Base-by-base conservation (phyloP, 1,140 invertebrate genomes). In the Potamilus streckersoni region DNA sequence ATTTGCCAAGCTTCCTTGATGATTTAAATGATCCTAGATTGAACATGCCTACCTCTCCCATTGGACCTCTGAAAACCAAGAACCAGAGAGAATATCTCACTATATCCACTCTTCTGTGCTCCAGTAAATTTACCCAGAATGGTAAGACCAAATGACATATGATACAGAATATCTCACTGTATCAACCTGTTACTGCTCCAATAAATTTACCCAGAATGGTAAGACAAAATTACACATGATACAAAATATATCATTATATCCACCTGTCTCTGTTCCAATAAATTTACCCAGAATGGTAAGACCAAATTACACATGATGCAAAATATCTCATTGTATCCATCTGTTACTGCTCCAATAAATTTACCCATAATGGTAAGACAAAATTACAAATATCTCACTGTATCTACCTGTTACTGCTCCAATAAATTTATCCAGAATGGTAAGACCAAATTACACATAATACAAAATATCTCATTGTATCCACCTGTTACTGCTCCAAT, bases 51-150 rank as follows among this genome's bases (percentile, higher is more conserved):
- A 49, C 38, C 38, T 49, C 38, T 49, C 38, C 38, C 38, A 49
- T 8, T 11, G 6, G 6, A 11, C 38, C 38, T 11, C 38, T 49
- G 38, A 49, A 49, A 49, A 6, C 6, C 38, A 49, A 11, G 38
- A 49, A 49, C 38, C 38, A 77, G 59, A 20, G 65, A 87, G 97
- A 98, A 90, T 92, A 92, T 8, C 93, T 97, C n/a, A 93, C 92
- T 38, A 92, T 98, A 2, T 93, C 93, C 74, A 97, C 96, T 0
- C 86, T 96, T 15, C 91, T 98, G 1, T 97, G 96, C 87, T 98
- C 97, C 56, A 98, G 97, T 19, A 98, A 98, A 90, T 90, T 98
- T 2, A 98, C 97, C 0, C 97, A 98, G 87, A 98, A 98, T 86
- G 93, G 95, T 95, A 89, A 89, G 88, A 74, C 66, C 23, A 64